phyloP scores from a whole-genome alignment of 2,888 invertebrate genomes.

The Ecdyonurus torrentis region DNA sequence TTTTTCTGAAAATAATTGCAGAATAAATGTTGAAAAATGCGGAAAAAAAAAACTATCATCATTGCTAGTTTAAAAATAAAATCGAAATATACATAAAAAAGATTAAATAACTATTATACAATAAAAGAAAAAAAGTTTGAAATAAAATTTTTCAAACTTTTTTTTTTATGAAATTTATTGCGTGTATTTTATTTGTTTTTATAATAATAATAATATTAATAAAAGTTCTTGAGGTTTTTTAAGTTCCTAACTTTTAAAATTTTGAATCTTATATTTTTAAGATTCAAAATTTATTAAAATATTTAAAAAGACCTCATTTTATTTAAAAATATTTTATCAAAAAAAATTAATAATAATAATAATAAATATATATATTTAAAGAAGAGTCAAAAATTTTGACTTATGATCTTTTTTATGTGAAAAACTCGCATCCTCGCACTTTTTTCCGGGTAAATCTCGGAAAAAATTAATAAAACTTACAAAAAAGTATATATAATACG shows the following conservation, averaged over 20 bases:
- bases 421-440: no score
- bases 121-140: no score
- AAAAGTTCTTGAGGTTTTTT: background rate
- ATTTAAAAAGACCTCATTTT: no score
- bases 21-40: background rate
- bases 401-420: no score
- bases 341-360: constrained; percentile 11
- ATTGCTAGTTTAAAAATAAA: background rate
- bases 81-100: constrained; percentile 5
- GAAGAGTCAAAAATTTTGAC: background rate
- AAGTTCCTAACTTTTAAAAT: background rate
- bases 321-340: no score
- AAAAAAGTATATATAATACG: constrained; percentile 2
- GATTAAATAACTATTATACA: constrained; percentile 19
- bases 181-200: no score
- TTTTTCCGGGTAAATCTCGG: no score
- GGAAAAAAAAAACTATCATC: constrained; percentile 15
- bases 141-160: no score
- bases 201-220: constrained; percentile 21
- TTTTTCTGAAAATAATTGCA: background rate
- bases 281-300: no score
- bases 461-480: constrained; percentile 2
- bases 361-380: background rate
- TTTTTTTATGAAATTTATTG: no score
- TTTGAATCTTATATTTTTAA: no score